phyloP scores from a whole-genome alignment of 1,140 invertebrate species.

The Drosophila lacteicornis region DNA sequence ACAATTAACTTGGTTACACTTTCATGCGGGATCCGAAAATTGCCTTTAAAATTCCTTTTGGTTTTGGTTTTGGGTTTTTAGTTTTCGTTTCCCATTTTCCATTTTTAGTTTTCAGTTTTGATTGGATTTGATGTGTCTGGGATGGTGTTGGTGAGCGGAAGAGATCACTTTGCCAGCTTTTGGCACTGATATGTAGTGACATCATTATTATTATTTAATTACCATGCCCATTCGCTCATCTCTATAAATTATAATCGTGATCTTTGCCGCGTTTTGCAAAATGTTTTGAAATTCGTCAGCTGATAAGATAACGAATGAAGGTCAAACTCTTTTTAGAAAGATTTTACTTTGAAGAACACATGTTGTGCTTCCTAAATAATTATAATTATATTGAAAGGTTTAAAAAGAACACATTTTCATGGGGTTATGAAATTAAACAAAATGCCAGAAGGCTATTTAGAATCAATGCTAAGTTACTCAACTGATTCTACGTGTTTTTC shows the following conservation, averaged over 20 bases:
- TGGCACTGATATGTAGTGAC: constrained; percentile 26
- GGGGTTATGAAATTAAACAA: not conserved
- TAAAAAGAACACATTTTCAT: not conserved
- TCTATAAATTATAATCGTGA: constrained; percentile 14
- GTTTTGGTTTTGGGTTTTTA: constrained; percentile 2
- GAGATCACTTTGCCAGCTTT: constrained; percentile 29
- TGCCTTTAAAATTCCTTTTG: constrained; percentile 11
- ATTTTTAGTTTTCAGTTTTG: constrained; percentile 2
- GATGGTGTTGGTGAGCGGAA: constrained; percentile 13
- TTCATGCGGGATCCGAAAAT: constrained; percentile 26
- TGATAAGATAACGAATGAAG: constrained; percentile 19
- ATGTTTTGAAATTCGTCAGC: constrained; percentile 14
- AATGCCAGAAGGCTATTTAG: not conserved
- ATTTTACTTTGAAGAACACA: not conserved
- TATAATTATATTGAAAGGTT: no score
- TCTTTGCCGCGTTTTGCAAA: constrained; percentile 10
- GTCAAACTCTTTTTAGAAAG: not conserved
- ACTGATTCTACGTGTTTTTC: not conserved
- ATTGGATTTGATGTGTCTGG: not conserved
- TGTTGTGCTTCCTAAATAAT: not conserved
- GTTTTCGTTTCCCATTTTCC: not conserved
- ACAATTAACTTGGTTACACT: constrained; percentile 44
- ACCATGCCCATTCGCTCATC: not conserved
- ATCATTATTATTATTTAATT: constrained; percentile 18
- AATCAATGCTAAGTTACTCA: not conserved